Evolutionary conservation across 2,797 vertebrate genomes (phyloP).

Genomic region (Gymnocypris eckloni): DNA sequence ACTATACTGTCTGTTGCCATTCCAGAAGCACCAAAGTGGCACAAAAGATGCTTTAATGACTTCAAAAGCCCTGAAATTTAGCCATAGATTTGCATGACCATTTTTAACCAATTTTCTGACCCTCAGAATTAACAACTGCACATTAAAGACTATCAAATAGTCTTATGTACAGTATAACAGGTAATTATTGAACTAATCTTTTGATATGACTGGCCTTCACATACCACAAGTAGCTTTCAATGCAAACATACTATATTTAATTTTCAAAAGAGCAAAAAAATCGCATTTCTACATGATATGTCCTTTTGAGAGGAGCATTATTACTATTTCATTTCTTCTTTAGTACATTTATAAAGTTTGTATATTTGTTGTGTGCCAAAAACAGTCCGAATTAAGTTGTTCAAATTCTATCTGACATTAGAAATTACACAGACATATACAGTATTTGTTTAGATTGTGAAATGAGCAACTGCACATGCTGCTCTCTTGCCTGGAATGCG

Average conservation of each 20-base stretch:
- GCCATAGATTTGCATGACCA: background rate
- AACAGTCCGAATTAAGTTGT: background rate
- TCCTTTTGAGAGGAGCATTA: no score
- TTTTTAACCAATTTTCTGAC: background rate
- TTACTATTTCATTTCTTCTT: background rate
- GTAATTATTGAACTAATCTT: background rate
- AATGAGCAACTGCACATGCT: background rate
- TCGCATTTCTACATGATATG: no score
- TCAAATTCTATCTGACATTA: no score
- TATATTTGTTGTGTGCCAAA: background rate
- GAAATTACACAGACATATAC: background rate
- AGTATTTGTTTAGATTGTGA: constrained; percentile 9
- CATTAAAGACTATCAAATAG: background rate
- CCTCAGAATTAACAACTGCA: background rate
- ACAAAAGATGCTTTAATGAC: background rate
- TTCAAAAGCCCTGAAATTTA: background rate
- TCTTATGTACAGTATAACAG: no score
- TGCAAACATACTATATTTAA: background rate
- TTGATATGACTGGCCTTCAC: background rate
- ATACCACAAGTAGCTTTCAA: background rate
- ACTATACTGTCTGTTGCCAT: background rate
- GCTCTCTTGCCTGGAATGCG: background rate
- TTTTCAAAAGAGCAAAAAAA: background rate
- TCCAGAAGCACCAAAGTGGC: background rate
- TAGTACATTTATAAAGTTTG: background rate